Conservation (phyloP, 2,113 vertebrate genomes). For the Potamarius usumacintae region DNA sequence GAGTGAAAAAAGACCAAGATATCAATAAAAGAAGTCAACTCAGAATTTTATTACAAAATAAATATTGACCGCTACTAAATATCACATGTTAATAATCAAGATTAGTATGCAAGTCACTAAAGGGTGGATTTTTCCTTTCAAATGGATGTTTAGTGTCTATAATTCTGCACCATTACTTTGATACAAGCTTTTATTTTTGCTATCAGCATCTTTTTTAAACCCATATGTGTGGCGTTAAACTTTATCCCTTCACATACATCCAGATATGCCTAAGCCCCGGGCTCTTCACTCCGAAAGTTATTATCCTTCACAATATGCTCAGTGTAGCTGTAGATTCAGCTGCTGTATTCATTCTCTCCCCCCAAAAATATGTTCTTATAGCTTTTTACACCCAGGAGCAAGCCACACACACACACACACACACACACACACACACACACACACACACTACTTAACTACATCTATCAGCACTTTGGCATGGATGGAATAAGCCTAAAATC, state of each 20-base stretch:
- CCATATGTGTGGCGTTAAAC: too few species aligned
- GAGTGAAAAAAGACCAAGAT: not conserved
- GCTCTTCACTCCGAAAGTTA: conserved; percentile 10
- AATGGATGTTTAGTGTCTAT: not conserved
- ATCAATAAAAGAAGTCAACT: not conserved
- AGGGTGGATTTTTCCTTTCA: not conserved
- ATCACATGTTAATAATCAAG: not conserved
- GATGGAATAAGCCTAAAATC: not conserved
- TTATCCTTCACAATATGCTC: conserved; percentile 13
- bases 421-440: not conserved
- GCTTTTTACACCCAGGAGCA: not conserved
- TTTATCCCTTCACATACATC: conserved; percentile 6
- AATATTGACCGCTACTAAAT: not conserved
- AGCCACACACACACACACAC: not conserved
- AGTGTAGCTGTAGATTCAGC: not conserved
- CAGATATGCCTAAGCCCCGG: not conserved
- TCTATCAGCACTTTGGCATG: not conserved
- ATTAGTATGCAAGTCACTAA: not conserved
- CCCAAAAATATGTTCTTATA: conserved; percentile 3
- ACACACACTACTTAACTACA: not conserved
- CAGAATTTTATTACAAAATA: not conserved
- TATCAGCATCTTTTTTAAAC: not conserved
- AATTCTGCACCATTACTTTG: not conserved
- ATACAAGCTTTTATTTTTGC: not conserved
- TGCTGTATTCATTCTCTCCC: not conserved